Evolutionary conservation across 2,888 invertebrate genomes (phyloP).

Genomic region (Esperia sulphurella): DNA sequence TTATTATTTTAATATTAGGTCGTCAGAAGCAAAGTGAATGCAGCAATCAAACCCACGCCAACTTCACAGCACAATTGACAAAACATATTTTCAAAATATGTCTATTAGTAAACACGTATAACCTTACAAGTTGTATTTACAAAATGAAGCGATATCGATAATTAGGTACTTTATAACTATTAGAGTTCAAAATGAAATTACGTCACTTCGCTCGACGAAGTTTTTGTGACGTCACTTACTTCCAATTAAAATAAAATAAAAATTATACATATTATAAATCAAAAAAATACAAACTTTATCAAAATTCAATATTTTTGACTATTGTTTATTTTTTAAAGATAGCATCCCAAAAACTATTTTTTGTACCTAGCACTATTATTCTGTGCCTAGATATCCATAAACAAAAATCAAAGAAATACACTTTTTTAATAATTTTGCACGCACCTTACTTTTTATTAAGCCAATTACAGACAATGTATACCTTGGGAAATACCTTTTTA

Average conservation of each 20-base stretch:
- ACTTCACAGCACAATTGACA: conserved; percentile 77
- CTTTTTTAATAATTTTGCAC: too few species aligned
- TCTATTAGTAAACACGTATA: conserved; percentile 74
- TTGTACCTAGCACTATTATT: too few species aligned
- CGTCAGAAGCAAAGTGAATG: conserved; percentile 26
- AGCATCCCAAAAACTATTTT: too few species aligned
- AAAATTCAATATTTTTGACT: too few species aligned
- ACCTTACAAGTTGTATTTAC: conserved; percentile 76
- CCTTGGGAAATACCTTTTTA: too few species aligned
- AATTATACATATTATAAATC: background rate
- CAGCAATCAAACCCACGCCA: conserved; percentile 51
- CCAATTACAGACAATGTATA: too few species aligned
- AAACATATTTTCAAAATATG: conserved; percentile 79
- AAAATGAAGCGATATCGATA: conserved; percentile 65
- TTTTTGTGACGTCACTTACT: conserved; percentile 19
- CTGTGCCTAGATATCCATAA: too few species aligned
- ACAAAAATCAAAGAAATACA: too few species aligned
- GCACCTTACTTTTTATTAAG: too few species aligned
- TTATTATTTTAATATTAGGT: too few species aligned
- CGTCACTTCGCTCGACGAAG: conserved; percentile 26
- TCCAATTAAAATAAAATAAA: background rate
- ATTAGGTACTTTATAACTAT: conserved; percentile 39
- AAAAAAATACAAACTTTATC: too few species aligned
- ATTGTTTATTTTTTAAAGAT: too few species aligned
- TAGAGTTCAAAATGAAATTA: conserved; percentile 54